phyloP scores from a whole-genome alignment of 2,888 invertebrate genomes.

The Rhamphomyia laevipes region DNA sequence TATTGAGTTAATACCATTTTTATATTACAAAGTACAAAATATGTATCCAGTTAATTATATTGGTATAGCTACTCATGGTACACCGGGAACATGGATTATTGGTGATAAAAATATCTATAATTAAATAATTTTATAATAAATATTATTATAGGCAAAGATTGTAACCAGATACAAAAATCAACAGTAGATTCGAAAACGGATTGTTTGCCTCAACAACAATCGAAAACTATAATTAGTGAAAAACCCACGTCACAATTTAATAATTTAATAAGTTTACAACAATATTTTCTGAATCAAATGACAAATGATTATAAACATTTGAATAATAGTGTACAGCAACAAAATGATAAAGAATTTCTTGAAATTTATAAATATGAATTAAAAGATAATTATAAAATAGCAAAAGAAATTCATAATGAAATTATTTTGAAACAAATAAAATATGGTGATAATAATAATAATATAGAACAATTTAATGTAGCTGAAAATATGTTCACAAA shows the following conservation, averaged over 20 bases:
- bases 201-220: not conserved
- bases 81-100: not conserved
- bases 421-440: not conserved
- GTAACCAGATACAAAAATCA: too few relatives aligned
- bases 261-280: not conserved
- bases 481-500: not conserved
- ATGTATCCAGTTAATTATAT: not conserved
- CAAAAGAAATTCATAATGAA: not conserved
- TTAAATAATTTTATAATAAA: too few relatives aligned
- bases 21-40: not conserved
- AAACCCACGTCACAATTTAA: not conserved
- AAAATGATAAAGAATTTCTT: not conserved
- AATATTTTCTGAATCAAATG: not conserved
- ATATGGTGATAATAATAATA: not conserved
- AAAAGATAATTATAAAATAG: not conserved
- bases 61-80: not conserved
- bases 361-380: not conserved
- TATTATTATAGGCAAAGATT: not conserved
- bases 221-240: not conserved
- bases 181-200: not conserved
- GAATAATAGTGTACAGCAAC: not conserved
- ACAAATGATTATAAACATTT: not conserved
- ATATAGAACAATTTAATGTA: too few relatives aligned
- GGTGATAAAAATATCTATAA: not conserved
- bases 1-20: not conserved